phyloP scores from a whole-genome alignment of 1,140 invertebrate species.

The Gonatopus flavifemur region DNA sequence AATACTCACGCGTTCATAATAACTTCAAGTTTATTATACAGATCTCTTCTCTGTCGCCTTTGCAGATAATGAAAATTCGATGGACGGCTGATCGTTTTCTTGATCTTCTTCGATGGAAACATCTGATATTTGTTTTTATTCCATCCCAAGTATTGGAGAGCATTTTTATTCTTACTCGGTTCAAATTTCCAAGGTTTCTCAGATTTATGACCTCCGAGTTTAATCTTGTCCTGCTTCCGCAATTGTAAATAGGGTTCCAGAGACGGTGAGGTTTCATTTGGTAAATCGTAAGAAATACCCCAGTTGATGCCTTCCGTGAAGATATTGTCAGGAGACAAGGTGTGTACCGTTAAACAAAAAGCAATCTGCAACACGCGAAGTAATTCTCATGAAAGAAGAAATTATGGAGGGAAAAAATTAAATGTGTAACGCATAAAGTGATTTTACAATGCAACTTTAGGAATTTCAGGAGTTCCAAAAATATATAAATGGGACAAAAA shows the following conservation, averaged over 20 bases:
- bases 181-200: too few relatives aligned
- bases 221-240: slow-evolving; percentile 38
- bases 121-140: slow-evolving; percentile 33
- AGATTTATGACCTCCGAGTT: slow-evolving; percentile 26
- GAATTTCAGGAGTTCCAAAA: too few relatives aligned
- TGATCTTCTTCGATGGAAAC: slow-evolving; percentile 23
- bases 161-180: slow-evolving; percentile 13
- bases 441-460: too few relatives aligned
- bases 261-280: slow-evolving; percentile 66
- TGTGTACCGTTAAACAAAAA: slow-evolving; percentile 64
- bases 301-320: slow-evolving; percentile 72
- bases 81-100: slow-evolving; percentile 37
- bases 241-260: slow-evolving; percentile 52
- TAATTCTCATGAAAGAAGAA: neutral
- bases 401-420: too few relatives aligned
- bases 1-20: slow-evolving; percentile 70
- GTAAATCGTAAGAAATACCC: slow-evolving; percentile 75
- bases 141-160: slow-evolving; percentile 25
- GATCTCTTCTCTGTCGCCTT: slow-evolving; percentile 60
- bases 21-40: slow-evolving; percentile 69
- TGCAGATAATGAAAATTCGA: slow-evolving; percentile 53
- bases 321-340: slow-evolving; percentile 58
- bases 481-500: too few relatives aligned
- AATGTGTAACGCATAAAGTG: too few relatives aligned
- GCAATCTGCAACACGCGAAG: slow-evolving; percentile 54